Percentiles rank a stretch among this genome's conserved stretches.
Conservation (phyloP, 2,888 invertebrate species). For the Unio delphinus region DNA sequence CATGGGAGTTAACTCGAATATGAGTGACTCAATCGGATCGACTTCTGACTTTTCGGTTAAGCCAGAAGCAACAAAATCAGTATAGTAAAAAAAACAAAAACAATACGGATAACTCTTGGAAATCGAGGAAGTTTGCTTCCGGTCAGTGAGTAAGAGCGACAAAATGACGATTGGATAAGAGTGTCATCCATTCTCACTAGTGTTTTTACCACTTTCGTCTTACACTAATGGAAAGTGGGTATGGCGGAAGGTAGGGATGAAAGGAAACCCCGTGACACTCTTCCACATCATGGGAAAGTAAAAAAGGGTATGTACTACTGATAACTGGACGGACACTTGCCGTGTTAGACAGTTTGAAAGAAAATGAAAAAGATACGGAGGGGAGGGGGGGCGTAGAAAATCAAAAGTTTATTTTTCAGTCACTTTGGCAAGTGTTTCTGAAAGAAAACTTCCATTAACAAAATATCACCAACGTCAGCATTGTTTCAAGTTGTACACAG, state of each 20-base stretch:
- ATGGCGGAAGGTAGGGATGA: constrained; percentile 22
- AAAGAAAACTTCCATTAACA: too few relatives aligned
- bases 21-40: too few relatives aligned
- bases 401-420: too few relatives aligned
- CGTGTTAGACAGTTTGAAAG: neutral
- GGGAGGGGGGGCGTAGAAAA: too few relatives aligned
- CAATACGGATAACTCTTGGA: neutral
- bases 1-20: too few relatives aligned
- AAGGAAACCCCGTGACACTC: constrained; percentile 27
- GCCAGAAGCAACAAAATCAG: too few relatives aligned
- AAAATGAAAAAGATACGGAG: too few relatives aligned
- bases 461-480: too few relatives aligned
- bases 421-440: too few relatives aligned
- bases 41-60: too few relatives aligned
- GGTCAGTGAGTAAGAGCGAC: neutral
- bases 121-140: neutral
- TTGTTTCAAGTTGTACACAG: too few relatives aligned
- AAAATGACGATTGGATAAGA: neutral
- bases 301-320: constrained; percentile 32
- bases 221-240: neutral
- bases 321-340: constrained; percentile 1
- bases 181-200: neutral
- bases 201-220: neutral
- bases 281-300: constrained; percentile 51
- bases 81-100: too few relatives aligned